A percentile compares a stretch with the other conserved stretches of the same genome.
These are phyloP conservation scores for Acanthosepion esculentum DNA, from an alignment of 2,888 invertebrate genomes.

Conservation along the genomic window DNA sequence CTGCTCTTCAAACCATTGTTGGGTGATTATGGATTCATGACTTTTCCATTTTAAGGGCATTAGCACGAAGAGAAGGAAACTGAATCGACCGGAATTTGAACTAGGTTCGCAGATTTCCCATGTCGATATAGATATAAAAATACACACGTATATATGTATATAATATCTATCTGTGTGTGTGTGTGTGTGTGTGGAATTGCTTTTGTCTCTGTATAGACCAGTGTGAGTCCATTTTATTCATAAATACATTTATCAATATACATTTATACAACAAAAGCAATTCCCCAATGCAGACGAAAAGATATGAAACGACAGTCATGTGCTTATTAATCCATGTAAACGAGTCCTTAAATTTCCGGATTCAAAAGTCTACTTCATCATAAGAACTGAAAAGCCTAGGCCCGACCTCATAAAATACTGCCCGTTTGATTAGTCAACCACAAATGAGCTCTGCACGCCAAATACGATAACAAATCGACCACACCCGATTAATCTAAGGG, in stretches of 20 bases:
- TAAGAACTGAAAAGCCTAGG: background rate
- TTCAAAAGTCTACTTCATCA: background rate
- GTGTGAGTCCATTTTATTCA: too few relatives aligned
- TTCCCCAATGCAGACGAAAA: background rate
- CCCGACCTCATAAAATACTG: background rate
- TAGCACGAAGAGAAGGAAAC: too few relatives aligned
- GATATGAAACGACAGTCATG: too few relatives aligned
- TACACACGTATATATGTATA: background rate
- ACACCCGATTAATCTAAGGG: background rate
- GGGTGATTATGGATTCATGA: too few relatives aligned
- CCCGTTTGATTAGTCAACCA: background rate
- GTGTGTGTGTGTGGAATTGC: background rate
- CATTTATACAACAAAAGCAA: background rate
- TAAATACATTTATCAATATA: too few relatives aligned
- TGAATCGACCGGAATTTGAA: too few relatives aligned
- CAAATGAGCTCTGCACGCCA: background rate
- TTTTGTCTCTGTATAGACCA: too few relatives aligned
- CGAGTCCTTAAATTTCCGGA: background rate
- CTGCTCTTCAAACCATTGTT: too few relatives aligned
- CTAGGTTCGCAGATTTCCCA: background rate
- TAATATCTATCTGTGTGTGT: background rate
- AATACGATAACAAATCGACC: background rate
- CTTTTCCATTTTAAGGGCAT: too few relatives aligned
- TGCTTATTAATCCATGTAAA: too few relatives aligned
- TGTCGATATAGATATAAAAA: background rate